Evolutionary conservation across 23 tunicate genomes (phyloP).

Genomic region (Aplidium turbinatum): DNA sequence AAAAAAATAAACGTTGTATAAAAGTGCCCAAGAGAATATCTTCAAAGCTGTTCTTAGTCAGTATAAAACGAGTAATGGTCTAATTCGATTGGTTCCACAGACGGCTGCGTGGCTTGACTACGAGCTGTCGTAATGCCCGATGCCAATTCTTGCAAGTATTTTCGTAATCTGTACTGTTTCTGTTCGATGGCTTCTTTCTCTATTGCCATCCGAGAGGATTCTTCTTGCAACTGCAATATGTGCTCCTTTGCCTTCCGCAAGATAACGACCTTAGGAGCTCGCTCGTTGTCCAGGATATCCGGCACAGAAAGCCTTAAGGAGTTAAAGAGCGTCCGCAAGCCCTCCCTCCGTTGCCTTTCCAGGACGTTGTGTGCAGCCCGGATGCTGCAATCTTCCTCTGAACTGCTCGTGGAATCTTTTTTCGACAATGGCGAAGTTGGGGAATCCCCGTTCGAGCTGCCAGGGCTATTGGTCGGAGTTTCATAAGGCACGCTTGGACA

Average conservation of each 20-base stretch:
- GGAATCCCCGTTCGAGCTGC: slow-evolving; percentile 36
- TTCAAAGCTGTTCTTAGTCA: too few species aligned
- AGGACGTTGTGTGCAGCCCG: slow-evolving; percentile 88
- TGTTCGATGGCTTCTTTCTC: slow-evolving; percentile 33
- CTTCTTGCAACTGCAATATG: slow-evolving; percentile 40
- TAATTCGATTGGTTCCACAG: too few species aligned
- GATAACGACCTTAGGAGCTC: slow-evolving; percentile 76
- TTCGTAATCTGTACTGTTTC: neutral
- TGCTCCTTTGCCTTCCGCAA: slow-evolving; percentile 76
- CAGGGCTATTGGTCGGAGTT: slow-evolving; percentile 54
- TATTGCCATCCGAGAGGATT: neutral
- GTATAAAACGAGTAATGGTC: too few species aligned
- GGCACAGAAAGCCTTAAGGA: slow-evolving; percentile 61
- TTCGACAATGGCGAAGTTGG: slow-evolving; percentile 34
- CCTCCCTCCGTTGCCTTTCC: slow-evolving; percentile 79
- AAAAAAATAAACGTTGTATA: too few species aligned
- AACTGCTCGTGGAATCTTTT: slow-evolving; percentile 34
- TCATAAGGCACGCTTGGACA: slow-evolving; percentile 18
- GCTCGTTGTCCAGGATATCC: slow-evolving; percentile 51
- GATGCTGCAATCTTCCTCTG: slow-evolving; percentile 73
- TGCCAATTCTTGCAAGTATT: neutral
- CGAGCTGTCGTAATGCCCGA: too few species aligned
- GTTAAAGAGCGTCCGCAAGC: slow-evolving; percentile 64
- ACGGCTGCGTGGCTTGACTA: too few species aligned
- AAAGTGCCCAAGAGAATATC: too few species aligned